phyloP scores from a whole-genome alignment of 2,888 invertebrate genomes.

The Caenorhabditis zanzibari region DNA sequence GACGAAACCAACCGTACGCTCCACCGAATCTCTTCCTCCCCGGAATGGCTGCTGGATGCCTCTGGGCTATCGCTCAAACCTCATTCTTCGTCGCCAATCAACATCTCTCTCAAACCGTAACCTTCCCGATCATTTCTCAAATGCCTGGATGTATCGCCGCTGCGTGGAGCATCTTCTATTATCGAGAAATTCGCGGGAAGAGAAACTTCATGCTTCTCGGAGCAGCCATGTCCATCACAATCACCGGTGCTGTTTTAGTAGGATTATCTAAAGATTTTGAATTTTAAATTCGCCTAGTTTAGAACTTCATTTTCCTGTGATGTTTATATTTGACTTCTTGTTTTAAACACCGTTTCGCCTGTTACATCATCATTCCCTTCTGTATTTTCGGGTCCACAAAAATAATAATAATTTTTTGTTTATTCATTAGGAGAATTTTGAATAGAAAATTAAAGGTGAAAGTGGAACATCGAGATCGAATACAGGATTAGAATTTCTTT shows the following conservation, averaged over 20 bases:
- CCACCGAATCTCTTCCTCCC: slow-evolving; percentile 84
- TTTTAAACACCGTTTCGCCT: slow-evolving; percentile 5
- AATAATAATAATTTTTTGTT: background rate
- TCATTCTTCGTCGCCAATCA: slow-evolving; percentile 85
- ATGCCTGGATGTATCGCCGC: slow-evolving; percentile 85
- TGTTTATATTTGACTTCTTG: slow-evolving; percentile 1
- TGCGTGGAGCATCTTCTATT: slow-evolving; percentile 85
- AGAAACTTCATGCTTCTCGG: slow-evolving; percentile 76
- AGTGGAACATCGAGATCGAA: no score
- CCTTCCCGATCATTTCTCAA: slow-evolving; percentile 85
- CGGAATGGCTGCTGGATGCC: slow-evolving; percentile 84
- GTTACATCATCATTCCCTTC: slow-evolving; percentile 7
- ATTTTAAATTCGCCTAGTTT: slow-evolving; percentile 42
- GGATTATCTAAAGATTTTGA: slow-evolving; percentile 78
- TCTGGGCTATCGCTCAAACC: slow-evolving; percentile 85
- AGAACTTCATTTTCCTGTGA: no score
- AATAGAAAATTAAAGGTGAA: no score
- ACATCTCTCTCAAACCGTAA: slow-evolving; percentile 84
- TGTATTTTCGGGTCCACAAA: background rate
- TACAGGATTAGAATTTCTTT: no score
- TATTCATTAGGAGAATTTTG: background rate
- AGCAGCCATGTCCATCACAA: slow-evolving; percentile 78
- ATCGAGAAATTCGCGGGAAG: slow-evolving; percentile 84
- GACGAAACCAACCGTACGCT: slow-evolving; percentile 84
- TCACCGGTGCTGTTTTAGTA: slow-evolving; percentile 79